Base-by-base conservation (phyloP, 2,888 invertebrate species). In the Diarsia rubi region DNA sequence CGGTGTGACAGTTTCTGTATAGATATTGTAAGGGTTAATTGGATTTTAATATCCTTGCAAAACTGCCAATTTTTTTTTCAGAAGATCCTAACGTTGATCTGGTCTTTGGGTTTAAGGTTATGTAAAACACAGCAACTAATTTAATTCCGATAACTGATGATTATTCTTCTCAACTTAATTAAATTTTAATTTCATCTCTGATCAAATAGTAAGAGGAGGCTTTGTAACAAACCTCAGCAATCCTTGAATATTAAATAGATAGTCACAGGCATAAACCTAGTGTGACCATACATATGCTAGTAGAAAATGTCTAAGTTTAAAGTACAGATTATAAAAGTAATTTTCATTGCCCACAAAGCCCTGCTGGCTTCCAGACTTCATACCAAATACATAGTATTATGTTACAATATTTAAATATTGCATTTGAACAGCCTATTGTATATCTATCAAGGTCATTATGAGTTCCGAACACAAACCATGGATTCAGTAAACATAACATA, bases 1-100 rank as follows among this genome's bases (percentile, higher is more conserved):
- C 78, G 89, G 87, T 62, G 88, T 84, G 65, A 86, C 81, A 65
- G 68, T 67, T 45, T 87, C 89, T 90, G 85, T 31, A 44, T 57
- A 62, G 27, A 66, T 21, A 68, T 54, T 60, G 4, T 21, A 47
- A 31, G 21, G 21, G 4, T 68, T 78, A 63, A 21, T 66, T 27
- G 0, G 14, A 45, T 27, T 44, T 47, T 37, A 63, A 27, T 63
- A 1, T 44, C 31, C 2, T 9, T 21, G 21, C 21, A 6, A 37
- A 60, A 47, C 3, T 31, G 16, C 4, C 9, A n/a, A n/a, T n/a
- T n/a, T n/a, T n/a, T n/a, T n/a, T n/a, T n/a, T n/a, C n/a, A n/a
- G n/a, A n/a, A n/a, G n/a, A n/a, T n/a, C n/a, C n/a, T n/a, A n/a
- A n/a, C n/a, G n/a, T n/a, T 5, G 5, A 16, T 4, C 4, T 52